Evolutionary conservation across 2,888 invertebrate species (phyloP).

Genomic region (Dicyrtoma fusca): DNA sequence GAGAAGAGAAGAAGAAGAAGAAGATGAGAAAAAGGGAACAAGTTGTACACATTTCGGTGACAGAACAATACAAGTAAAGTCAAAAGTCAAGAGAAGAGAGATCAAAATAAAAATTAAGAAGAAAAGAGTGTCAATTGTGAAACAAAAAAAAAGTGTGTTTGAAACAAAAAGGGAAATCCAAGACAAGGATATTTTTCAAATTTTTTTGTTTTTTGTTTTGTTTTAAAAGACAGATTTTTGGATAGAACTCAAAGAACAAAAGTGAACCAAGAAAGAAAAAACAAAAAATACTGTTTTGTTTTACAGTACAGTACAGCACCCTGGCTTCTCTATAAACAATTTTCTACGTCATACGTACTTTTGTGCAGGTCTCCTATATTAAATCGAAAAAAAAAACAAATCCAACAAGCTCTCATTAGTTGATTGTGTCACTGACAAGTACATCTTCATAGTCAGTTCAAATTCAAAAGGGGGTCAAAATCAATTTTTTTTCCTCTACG

Average conservation of each 20-base stretch:
- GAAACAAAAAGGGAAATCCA: too few species aligned
- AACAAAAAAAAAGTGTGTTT: slow-evolving; percentile 7
- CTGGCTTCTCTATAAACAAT: slow-evolving; percentile 25
- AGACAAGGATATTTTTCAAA: too few species aligned
- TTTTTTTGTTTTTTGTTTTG: too few species aligned
- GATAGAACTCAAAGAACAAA: background rate
- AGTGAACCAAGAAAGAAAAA: slow-evolving; percentile 27
- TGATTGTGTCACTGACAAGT: background rate
- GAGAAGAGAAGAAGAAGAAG: too few species aligned
- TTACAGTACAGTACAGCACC: slow-evolving; percentile 31
- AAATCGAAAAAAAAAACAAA: slow-evolving; percentile 35
- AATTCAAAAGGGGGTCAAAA: background rate
- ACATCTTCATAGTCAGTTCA: background rate
- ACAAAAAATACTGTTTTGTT: slow-evolving; percentile 29
- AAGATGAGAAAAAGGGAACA: too few species aligned
- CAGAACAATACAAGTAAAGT: background rate
- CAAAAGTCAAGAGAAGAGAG: background rate
- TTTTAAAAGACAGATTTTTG: too few species aligned
- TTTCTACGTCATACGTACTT: slow-evolving; percentile 41
- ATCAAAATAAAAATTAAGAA: background rate
- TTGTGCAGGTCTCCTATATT: slow-evolving; percentile 43
- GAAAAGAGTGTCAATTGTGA: background rate
- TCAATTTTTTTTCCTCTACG: slow-evolving; percentile 11
- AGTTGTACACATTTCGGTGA: too few species aligned
- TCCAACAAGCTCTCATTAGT: slow-evolving; percentile 35